Evolutionary conservation across 2,888 invertebrate species (phyloP).

Genomic region (Neoscelio sp.): DNA sequence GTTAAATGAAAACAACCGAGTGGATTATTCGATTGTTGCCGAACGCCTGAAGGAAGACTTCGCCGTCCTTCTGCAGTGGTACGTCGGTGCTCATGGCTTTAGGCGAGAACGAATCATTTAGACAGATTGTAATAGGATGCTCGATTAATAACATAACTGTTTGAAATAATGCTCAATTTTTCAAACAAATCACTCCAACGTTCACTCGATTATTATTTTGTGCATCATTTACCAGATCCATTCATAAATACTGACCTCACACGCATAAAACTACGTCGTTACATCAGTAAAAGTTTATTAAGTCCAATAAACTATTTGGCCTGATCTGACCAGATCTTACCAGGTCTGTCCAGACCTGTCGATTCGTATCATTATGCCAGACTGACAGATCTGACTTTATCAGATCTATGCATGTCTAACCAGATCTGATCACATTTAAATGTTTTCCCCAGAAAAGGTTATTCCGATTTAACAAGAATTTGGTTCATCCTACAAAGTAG

Average conservation of each 20-base stretch:
- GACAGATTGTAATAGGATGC: slow-evolving; percentile 63
- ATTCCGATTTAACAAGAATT: too few species aligned
- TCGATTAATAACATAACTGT: slow-evolving; percentile 60
- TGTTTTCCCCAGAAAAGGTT: too few species aligned
- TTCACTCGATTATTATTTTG: slow-evolving; percentile 49
- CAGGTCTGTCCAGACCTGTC: too few species aligned
- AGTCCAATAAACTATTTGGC: too few species aligned
- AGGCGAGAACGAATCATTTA: slow-evolving; percentile 65
- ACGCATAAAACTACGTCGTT: too few species aligned
- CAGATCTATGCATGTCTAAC: too few species aligned
- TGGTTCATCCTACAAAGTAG: too few species aligned
- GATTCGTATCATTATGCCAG: too few species aligned
- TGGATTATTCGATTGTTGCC: slow-evolving; percentile 52
- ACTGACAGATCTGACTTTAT: too few species aligned
- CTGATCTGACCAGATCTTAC: too few species aligned
- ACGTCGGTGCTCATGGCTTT: slow-evolving; percentile 59
- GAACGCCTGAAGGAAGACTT: slow-evolving; percentile 63
- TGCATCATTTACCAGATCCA: slow-evolving; percentile 23
- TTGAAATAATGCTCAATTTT: slow-evolving; percentile 49
- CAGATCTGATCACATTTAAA: too few species aligned
- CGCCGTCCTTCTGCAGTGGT: slow-evolving; percentile 62
- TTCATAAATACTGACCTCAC: slow-evolving; percentile 26
- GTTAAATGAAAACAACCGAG: slow-evolving; percentile 53
- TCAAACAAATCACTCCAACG: slow-evolving; percentile 47
- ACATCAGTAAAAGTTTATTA: too few species aligned